Base-by-base conservation (phyloP, 2,113 vertebrate genomes). In the Triplophysa tibetana region DNA sequence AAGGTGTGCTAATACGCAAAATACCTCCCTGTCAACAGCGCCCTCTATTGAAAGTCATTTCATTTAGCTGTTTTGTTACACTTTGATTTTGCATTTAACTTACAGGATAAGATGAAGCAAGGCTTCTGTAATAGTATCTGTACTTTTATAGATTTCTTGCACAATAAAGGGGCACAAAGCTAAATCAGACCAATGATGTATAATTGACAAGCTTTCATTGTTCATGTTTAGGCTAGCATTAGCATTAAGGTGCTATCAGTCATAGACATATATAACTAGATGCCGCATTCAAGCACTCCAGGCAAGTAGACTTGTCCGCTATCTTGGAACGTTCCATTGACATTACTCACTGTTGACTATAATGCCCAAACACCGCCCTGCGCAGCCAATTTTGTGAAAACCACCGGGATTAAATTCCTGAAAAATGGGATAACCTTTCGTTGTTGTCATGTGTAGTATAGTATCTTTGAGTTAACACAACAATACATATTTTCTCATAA, bases 221-320 rank as follows among this genome's bases (percentile, higher is more conserved):
- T 78, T 56, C 54, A 69, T 64, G 24, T 69, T 23, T 45, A 56
- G 6, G 33, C 26, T 50, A 75, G n/a, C 58, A 75, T 61, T 75
- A 81, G 66, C 26, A 65, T 41, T 64, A 75, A 78, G 67, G 72
- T 81, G 79, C 68, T 70, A 81, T 61, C 68, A 29, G 29, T 4
- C 29, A 29, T 29, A 29, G 4, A 29, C 29, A 29, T 0, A 29
- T 29, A 29, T 29, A 29, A 29, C 3, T 29, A 29, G 3, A 29
- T 29, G 29, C 29, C 29, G 29, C 29, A 29, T 29, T 29, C 29
- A 29, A 29, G 29, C 4, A 4, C 29, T 29, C 29, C 29, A 29
- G 29, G 29, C 29, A 29, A 3, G 29, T 29, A 29, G 29, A 29
- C 29, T 0, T 29, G 29, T 29, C 29, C 29, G 29, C 4, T 4